phyloP scores from a whole-genome alignment of 2,797 vertebrate genomes.

The Steatocranus sp. region DNA sequence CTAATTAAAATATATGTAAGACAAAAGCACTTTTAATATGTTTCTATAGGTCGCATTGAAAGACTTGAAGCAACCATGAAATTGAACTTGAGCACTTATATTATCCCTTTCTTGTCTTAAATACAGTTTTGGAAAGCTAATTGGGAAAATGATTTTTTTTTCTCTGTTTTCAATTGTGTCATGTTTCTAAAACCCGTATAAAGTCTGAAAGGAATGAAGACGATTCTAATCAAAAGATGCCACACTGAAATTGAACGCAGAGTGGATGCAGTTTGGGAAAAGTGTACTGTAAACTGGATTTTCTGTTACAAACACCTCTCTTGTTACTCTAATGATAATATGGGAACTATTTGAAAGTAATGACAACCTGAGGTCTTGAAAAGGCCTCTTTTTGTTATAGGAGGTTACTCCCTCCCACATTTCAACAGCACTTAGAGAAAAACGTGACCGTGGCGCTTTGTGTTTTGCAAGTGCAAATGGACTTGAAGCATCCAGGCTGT shows the following conservation, averaged over 20 bases:
- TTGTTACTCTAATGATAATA: slow-evolving; percentile 5
- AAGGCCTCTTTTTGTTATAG: slow-evolving; percentile 13
- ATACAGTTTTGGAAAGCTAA: slow-evolving; percentile 44
- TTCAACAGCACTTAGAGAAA: slow-evolving; percentile 42
- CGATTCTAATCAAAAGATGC: slow-evolving; percentile 11
- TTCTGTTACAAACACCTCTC: slow-evolving; percentile 49
- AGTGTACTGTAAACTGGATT: slow-evolving; percentile 68
- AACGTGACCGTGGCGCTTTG: background rate
- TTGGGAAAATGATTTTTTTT: slow-evolving; percentile 36
- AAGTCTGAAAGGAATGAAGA: slow-evolving; percentile 37
- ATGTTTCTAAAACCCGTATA: slow-evolving; percentile 24
- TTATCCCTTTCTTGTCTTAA: slow-evolving; percentile 58
- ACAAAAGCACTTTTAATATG: slow-evolving; percentile 77
- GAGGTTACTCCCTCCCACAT: background rate
- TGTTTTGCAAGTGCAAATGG: slow-evolving; percentile 15
- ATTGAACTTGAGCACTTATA: slow-evolving; percentile 77
- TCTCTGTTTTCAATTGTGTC: slow-evolving; percentile 12
- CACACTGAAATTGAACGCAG: slow-evolving; percentile 41
- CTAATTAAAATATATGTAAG: slow-evolving; percentile 49
- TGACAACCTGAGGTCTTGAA: slow-evolving; percentile 39
- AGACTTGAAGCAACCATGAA: slow-evolving; percentile 67
- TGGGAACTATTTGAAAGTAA: slow-evolving; percentile 39
- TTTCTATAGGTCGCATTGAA: slow-evolving; percentile 62
- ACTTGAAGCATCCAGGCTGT: slow-evolving; percentile 23
- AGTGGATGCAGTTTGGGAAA: slow-evolving; percentile 43